phyloP scores from a whole-genome alignment of 2,888 invertebrate genomes.

The Pandemis cinnamomeana region DNA sequence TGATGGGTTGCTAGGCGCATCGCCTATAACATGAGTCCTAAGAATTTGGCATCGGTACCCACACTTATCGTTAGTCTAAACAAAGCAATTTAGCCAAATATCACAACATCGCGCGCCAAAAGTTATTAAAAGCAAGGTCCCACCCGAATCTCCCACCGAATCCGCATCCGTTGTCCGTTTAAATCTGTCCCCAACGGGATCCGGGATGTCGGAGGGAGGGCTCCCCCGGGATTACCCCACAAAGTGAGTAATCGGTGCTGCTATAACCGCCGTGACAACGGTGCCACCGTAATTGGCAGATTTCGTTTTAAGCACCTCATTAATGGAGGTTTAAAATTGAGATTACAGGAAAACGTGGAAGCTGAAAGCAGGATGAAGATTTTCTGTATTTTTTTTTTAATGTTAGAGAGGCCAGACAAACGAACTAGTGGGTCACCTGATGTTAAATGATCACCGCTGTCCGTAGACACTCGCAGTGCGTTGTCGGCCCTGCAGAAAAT shows the following conservation, averaged over 20 bases:
- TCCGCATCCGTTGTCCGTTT: neutral
- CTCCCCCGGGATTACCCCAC: conserved; percentile 6
- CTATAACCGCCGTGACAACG: conserved; percentile 27
- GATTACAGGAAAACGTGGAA: neutral
- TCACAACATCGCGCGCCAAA: neutral
- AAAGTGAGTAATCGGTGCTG: conserved; percentile 4
- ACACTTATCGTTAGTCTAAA: too few relatives aligned
- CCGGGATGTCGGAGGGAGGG: neutral
- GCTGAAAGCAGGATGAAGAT: too few relatives aligned
- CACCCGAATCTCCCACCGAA: neutral
- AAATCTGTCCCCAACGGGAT: neutral
- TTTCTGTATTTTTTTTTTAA: too few relatives aligned
- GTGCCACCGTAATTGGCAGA: conserved; percentile 35
- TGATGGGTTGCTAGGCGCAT: too few relatives aligned
- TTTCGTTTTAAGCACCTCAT: conserved; percentile 32
- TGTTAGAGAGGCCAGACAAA: too few relatives aligned
- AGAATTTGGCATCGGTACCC: too few relatives aligned
- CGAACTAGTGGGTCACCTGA: too few relatives aligned
- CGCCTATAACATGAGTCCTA: too few relatives aligned
- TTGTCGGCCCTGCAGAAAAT: too few relatives aligned
- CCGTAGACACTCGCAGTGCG: too few relatives aligned
- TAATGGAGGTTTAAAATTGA: conserved; percentile 17
- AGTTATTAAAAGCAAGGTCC: conserved; percentile 1
- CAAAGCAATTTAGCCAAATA: neutral
- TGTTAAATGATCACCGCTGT: too few relatives aligned